Percentiles rank a stretch among this genome's conserved stretches.
Evolutionary conservation across 2,797 vertebrate genomes (phyloP).

Genomic region (Myotis planiceps): DNA sequence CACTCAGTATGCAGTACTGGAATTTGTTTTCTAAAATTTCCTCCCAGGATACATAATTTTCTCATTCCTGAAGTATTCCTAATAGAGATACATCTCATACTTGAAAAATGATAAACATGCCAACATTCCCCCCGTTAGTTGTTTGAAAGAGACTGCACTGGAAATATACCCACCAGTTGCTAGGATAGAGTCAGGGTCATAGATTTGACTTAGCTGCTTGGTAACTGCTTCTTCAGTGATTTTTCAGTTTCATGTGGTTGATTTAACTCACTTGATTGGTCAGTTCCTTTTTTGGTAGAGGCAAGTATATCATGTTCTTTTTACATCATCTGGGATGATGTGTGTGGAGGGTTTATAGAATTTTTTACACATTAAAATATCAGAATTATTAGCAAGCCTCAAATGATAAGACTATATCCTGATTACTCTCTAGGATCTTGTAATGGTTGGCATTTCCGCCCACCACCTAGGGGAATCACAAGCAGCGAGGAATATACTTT

Average conservation of each 20-base stretch:
- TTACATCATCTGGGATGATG: constrained; percentile 51
- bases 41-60: constrained; percentile 1
- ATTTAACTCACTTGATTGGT: not conserved
- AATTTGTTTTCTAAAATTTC: constrained; percentile 19
- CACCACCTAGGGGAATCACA: constrained; percentile 97
- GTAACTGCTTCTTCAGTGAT: not conserved
- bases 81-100: not conserved
- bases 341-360: constrained; percentile 28
- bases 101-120: not conserved
- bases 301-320: constrained; percentile 16
- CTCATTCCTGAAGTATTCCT: constrained; percentile 30
- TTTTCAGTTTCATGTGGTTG: not conserved
- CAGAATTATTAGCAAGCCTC: not conserved
- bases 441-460: constrained; percentile 98
- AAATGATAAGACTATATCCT: constrained; percentile 63
- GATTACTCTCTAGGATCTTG: constrained; percentile 86
- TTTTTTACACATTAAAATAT: constrained; percentile 67
- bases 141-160: not conserved
- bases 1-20: not conserved
- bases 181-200: not conserved
- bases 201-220: not conserved
- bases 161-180: not conserved
- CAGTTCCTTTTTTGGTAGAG: constrained; percentile 7
- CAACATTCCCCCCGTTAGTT: not conserved
- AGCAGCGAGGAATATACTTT: constrained; percentile 99